Conservation (phyloP, 2,888 invertebrate genomes). For the Amiota mariae region DNA sequence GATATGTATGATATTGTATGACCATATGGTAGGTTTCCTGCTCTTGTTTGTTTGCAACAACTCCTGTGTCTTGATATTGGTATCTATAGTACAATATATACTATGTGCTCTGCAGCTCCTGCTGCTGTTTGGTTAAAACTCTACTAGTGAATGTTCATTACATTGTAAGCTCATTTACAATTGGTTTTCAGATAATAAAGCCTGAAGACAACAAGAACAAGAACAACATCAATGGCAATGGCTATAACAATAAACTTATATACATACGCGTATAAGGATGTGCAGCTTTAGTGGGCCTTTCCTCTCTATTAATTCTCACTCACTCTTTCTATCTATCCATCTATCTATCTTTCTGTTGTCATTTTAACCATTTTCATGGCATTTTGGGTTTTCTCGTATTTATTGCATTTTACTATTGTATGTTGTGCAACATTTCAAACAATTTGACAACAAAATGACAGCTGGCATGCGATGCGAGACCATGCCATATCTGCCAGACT, state of each 20-base stretch:
- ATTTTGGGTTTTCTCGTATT: slow-evolving; percentile 19
- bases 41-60: neutral
- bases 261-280: neutral
- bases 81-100: too few species aligned
- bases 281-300: neutral
- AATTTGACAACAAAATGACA: slow-evolving; percentile 33
- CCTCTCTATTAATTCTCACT: neutral
- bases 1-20: neutral
- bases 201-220: neutral
- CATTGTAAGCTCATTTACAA: slow-evolving; percentile 60
- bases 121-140: slow-evolving; percentile 1
- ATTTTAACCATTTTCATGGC: slow-evolving; percentile 11
- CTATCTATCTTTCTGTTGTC: too few species aligned
- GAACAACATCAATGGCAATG: too few species aligned
- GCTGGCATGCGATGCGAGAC: slow-evolving; percentile 11
- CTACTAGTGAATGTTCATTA: slow-evolving; percentile 49
- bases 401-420: slow-evolving; percentile 8
- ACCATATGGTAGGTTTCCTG: slow-evolving; percentile 1
- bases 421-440: slow-evolving; percentile 24
- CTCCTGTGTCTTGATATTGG: neutral
- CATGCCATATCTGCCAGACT: neutral
- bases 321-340: neutral
- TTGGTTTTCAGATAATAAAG: slow-evolving; percentile 54
- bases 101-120: slow-evolving; percentile 12
- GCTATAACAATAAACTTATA: slow-evolving; percentile 26